Base-by-base conservation (phyloP, 2,888 invertebrate genomes). In the Carpatolechia fugitivella region DNA sequence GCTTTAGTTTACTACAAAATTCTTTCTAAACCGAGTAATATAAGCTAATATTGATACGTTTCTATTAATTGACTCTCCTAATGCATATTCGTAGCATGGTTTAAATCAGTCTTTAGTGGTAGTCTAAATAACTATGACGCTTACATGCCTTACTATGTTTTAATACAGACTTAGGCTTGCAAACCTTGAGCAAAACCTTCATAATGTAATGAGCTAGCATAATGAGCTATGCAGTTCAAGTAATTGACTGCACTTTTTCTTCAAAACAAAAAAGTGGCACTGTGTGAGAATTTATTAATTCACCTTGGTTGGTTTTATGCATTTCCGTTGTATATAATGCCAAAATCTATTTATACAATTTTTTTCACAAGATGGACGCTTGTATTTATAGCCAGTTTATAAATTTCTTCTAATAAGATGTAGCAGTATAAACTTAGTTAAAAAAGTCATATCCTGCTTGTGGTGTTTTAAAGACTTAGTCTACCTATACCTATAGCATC, bases 121-220 rank as follows among this genome's bases (percentile, higher is more conserved):
- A n/a, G n/a, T n/a, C n/a, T n/a, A n/a, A n/a, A n/a, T n/a, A n/a
- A n/a, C n/a, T n/a, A n/a, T n/a, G n/a, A n/a, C n/a, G n/a, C n/a
- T n/a, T n/a, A n/a, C n/a, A n/a, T n/a, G n/a, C n/a, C n/a, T n/a
- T n/a, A n/a, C n/a, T n/a, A n/a, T n/a, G n/a, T n/a, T n/a, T n/a
- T n/a, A n/a, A n/a, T n/a, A n/a, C n/a, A n/a, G n/a, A n/a, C n/a
- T n/a, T n/a, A n/a, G n/a, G 24, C 24, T 24, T 41, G 8, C 1
- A n/a, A 47, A 47, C 47, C 47, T 47, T 47, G 31, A 8, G n/a
- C 16, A 14, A 29, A 46, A 29, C 46, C 46, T 46, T 46, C 46
- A 6, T n/a, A 11, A 20, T 8, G n/a, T n/a, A n/a, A n/a, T n/a
- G n/a, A n/a, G n/a, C n/a, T n/a, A n/a, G n/a, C n/a, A n/a, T n/a